A percentile compares a stretch with the other conserved stretches of the same genome.
Evolutionary conservation across 1,140 invertebrate species (phyloP).

Genomic region (Nautilus pompilius): DNA sequence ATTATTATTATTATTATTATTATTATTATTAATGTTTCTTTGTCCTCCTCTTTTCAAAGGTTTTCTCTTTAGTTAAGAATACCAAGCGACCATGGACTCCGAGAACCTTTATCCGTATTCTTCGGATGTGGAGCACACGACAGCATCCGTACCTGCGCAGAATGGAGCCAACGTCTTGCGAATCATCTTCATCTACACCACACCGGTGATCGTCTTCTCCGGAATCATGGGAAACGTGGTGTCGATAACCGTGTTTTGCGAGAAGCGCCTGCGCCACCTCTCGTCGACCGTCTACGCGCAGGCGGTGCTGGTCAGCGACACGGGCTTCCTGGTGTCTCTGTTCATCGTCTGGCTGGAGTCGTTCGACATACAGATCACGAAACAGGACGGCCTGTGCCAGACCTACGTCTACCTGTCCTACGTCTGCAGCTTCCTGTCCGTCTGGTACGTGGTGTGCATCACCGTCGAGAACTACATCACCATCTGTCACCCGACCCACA

Average conservation of each 20-base stretch:
- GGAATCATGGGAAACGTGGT: conserved; percentile 25
- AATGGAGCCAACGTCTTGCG: too few relatives aligned
- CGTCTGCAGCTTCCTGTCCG: conserved; percentile 70
- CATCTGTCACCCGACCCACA: conserved; percentile 69
- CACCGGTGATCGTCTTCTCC: conserved; percentile 21
- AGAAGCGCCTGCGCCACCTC: conserved; percentile 17
- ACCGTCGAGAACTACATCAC: conserved; percentile 81
- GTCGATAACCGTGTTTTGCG: conserved; percentile 19
- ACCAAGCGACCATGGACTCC: too few relatives aligned
- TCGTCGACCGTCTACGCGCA: conserved; percentile 29
- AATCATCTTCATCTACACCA: too few relatives aligned
- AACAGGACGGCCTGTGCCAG: conserved; percentile 60
- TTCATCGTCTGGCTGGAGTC: conserved; percentile 29
- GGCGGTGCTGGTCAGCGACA: conserved; percentile 26
- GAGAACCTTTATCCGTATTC: too few relatives aligned
- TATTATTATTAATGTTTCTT: too few relatives aligned
- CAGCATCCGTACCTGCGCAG: too few relatives aligned
- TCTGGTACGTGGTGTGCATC: conserved; percentile 81
- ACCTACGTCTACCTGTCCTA: conserved; percentile 69
- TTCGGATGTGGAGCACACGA: too few relatives aligned
- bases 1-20: too few relatives aligned
- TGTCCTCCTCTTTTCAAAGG: too few relatives aligned
- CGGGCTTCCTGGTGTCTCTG: conserved; percentile 21
- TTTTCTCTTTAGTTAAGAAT: too few relatives aligned
- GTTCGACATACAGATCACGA: conserved; percentile 16